Conservation (phyloP, 2,888 invertebrate genomes). For the Bruchidius siliquastri region DNA sequence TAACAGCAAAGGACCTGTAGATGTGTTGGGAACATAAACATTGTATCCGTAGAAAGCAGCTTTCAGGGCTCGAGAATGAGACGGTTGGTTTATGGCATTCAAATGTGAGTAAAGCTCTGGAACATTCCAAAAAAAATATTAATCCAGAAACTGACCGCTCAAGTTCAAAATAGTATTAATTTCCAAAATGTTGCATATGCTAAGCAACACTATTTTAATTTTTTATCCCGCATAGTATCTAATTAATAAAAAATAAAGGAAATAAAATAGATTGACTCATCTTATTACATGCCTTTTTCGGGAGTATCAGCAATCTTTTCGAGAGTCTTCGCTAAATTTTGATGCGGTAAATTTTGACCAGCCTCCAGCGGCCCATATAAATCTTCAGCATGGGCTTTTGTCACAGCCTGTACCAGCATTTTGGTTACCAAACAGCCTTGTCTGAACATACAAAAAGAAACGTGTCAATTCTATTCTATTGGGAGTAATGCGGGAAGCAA, state of each 20-base stretch:
- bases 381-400: constrained; percentile 40
- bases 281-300: constrained; percentile 35
- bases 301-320: constrained; percentile 50
- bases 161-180: background rate
- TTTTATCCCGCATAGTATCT: no score
- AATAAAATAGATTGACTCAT: no score
- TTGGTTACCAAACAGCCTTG: constrained; percentile 52
- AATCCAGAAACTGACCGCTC: background rate
- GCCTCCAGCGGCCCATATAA: constrained; percentile 47
- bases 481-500: no score
- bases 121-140: constrained; percentile 5
- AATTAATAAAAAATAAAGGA: no score
- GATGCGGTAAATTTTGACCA: constrained; percentile 48
- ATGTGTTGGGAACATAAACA: constrained; percentile 39
- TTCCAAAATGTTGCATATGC: no score
- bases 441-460: constrained; percentile 30
- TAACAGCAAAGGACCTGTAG: constrained; percentile 37
- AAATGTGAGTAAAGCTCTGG: constrained; percentile 44
- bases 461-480: background rate
- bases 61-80: constrained; percentile 25
- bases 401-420: constrained; percentile 48
- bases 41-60: constrained; percentile 37
- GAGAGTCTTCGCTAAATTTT: constrained; percentile 54
- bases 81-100: constrained; percentile 32
- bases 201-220: no score